phyloP scores from a whole-genome alignment of 2,888 invertebrate species.

The Scaptomyza flava region DNA sequence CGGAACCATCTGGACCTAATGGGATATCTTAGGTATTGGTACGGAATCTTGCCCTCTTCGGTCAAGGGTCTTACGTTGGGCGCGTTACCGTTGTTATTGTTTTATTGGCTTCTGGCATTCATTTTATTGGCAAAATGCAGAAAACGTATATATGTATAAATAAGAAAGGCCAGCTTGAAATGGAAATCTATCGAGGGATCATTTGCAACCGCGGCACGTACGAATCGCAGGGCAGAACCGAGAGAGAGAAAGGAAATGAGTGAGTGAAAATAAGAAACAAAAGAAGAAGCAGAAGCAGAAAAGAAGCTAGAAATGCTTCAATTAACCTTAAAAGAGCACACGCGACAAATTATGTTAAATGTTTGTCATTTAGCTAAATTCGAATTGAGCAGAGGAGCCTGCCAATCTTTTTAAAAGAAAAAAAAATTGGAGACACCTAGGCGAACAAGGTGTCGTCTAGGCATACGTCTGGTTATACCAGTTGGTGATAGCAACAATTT shows the following conservation, averaged over 20 bases:
- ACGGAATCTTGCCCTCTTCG: background rate
- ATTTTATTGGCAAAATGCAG: slow-evolving; percentile 45
- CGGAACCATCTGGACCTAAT: background rate
- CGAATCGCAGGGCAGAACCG: slow-evolving; percentile 33
- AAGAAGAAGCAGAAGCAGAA: background rate
- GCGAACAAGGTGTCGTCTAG: slow-evolving; percentile 37
- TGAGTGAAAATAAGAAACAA: background rate
- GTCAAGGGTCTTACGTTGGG: slow-evolving; percentile 6
- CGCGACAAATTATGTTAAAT: slow-evolving; percentile 72
- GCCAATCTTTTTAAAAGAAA: background rate
- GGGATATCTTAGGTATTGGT: background rate
- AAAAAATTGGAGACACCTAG: background rate
- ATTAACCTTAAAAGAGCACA: slow-evolving; percentile 44
- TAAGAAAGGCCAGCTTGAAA: slow-evolving; percentile 49
- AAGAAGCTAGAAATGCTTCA: slow-evolving; percentile 12
- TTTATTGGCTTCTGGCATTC: slow-evolving; percentile 47
- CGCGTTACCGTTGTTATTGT: slow-evolving; percentile 46
- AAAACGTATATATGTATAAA: slow-evolving; percentile 4
- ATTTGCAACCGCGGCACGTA: slow-evolving; percentile 55
- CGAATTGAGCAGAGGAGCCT: slow-evolving; percentile 22
- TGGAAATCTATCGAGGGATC: slow-evolving; percentile 56
- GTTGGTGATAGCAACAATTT: slow-evolving; percentile 35
- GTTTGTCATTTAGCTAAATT: slow-evolving; percentile 70
- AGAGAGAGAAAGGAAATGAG: background rate
- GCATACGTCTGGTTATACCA: slow-evolving; percentile 59